Conservation (phyloP, 2,113 vertebrate genomes). For the Verasper variegatus region DNA sequence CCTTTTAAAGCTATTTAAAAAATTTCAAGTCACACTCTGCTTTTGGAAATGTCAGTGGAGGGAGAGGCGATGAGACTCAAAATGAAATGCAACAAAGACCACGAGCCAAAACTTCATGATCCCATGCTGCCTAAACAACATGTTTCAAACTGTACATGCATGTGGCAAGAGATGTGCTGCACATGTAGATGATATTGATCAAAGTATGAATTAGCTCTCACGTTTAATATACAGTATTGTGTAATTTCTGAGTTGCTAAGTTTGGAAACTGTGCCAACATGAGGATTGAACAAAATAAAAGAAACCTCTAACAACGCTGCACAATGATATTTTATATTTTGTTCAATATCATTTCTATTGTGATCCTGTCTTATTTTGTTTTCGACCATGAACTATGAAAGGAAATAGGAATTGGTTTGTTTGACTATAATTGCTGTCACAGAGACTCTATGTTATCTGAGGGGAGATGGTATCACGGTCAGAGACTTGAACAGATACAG, state of each 20-base stretch:
- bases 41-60: neutral
- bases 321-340: too few species aligned
- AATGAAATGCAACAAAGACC: neutral
- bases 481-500: slow-evolving; percentile 21
- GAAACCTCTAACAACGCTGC: too few species aligned
- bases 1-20: neutral
- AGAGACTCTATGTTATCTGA: neutral
- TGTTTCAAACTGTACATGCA: neutral
- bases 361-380: too few species aligned
- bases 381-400: too few species aligned
- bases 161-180: neutral
- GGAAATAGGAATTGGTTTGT: neutral
- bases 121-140: neutral
- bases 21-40: neutral
- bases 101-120: neutral
- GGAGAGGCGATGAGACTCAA: neutral
- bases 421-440: neutral
- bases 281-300: too few species aligned
- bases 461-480: neutral
- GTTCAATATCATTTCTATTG: too few species aligned
- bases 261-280: neutral
- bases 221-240: too few species aligned
- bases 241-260: too few species aligned
- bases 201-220: too few species aligned
- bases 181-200: neutral